Evolutionary conservation across 2,888 invertebrate genomes (phyloP).

Genomic region (Sarcophaga caerulescens): DNA sequence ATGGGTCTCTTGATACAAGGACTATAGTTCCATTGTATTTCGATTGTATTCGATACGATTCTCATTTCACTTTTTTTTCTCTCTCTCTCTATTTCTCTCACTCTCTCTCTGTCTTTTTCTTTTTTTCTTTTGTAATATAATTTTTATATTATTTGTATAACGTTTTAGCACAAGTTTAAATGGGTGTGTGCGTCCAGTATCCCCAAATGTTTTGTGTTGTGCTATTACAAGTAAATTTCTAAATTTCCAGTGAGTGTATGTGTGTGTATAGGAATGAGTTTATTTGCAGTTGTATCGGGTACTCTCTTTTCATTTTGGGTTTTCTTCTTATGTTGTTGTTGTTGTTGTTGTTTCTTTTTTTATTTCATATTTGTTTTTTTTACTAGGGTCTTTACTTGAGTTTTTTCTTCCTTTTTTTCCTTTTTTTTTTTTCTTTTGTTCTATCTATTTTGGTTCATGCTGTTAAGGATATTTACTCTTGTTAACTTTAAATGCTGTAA

Average conservation of each 20-base stretch:
- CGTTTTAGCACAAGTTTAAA: constrained; percentile 21
- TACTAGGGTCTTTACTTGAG: neutral
- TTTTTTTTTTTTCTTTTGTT: constrained; percentile 6
- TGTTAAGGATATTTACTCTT: constrained; percentile 69
- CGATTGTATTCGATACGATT: constrained; percentile 44
- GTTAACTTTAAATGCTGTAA: constrained; percentile 78
- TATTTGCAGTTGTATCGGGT: constrained; percentile 26
- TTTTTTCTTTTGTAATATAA: neutral
- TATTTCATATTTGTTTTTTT: neutral
- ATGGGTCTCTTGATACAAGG: constrained; percentile 61
- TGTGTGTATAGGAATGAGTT: constrained; percentile 17
- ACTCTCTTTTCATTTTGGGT: neutral
- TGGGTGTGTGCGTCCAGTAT: constrained; percentile 20
- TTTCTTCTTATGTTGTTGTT: constrained; percentile 37
- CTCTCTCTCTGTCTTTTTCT: too few relatives aligned
- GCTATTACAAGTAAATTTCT: constrained; percentile 48
- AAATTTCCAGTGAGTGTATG: neutral
- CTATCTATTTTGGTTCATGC: constrained; percentile 29
- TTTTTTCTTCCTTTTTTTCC: neutral
- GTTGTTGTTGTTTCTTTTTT: constrained; percentile 32
- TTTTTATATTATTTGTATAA: constrained; percentile 36
- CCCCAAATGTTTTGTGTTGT: constrained; percentile 63
- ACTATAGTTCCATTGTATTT: constrained; percentile 26
- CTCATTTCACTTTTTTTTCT: too few relatives aligned
- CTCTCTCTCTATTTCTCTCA: too few relatives aligned